Base-by-base conservation (phyloP, 2,797 vertebrate genomes). In the Gila robusta region DNA sequence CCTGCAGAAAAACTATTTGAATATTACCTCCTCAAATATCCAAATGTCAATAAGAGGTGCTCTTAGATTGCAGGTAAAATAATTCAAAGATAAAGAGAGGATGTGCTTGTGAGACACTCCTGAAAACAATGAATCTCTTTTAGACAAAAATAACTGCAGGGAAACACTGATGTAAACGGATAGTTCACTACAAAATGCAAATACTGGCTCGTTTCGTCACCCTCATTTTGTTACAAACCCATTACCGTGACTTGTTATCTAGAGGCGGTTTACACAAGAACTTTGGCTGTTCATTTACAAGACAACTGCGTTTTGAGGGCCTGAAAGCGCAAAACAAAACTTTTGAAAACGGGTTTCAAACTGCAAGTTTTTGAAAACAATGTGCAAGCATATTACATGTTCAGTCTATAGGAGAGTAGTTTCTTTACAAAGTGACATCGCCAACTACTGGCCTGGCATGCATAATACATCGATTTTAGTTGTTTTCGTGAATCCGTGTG, bases 71-170 rank as follows among this genome's bases (percentile, higher is more conserved):
- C 35, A 59, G 37, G 35, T 84, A 14, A 67, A 70, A 44, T n/a
- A 59, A 79, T 78, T 41, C 54, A 49, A 35, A 19, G 9, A 28
- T 41, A 54, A 5, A n/a, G 14, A 84, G 3, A 66, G 56, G 37
- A 59, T 41, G n/a, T 56, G 35, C 64, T 59, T 79, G 49, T n/a
- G 35, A 17, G 17, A 54, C 59, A 37, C 56, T 77, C 32, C 37
- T 76, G 7, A 66, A 47, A 44, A 77, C 67, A n/a, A 35, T 28
- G 64, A 3, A 52, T 49, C 17, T 5, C 41, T 52, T 69, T 67
- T 66, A 14, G 59, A 67, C 74, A 78, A 78, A 59, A 78, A 49
- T 17, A 78, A 78, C 74, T 77, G 21, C 74, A 77, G 52, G 74
- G 21, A 39, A 77, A 77, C 32, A 56, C 74, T 59, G 74, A 78